phyloP scores from a whole-genome alignment of 2,888 invertebrate genomes.

The Petrolisthes cinctipes region DNA sequence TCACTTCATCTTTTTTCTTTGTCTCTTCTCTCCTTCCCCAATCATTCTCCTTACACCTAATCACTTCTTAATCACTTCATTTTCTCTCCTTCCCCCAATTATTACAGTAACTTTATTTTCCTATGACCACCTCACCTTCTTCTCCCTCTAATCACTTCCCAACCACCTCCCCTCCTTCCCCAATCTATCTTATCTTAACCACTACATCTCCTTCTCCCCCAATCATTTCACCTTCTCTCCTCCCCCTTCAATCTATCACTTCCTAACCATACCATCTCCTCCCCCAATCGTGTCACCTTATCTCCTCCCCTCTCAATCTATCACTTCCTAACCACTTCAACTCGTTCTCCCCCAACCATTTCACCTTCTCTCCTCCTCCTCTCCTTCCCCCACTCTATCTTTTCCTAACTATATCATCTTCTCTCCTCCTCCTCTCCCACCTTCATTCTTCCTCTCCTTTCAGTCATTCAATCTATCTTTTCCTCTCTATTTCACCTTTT shows the following conservation, averaged over 20 bases:
- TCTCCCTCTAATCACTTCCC: not conserved
- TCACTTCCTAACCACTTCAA: too few relatives aligned
- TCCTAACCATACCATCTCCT: too few relatives aligned
- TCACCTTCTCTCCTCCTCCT: not conserved
- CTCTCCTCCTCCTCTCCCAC: not conserved
- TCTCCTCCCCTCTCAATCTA: not conserved
- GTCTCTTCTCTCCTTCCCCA: not conserved
- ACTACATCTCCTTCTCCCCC: not conserved
- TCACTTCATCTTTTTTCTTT: constrained; percentile 2
- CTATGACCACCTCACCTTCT: not conserved
- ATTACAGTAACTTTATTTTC: too few relatives aligned
- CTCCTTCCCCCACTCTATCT: not conserved
- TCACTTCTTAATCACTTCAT: not conserved
- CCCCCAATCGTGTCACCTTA: not conserved
- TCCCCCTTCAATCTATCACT: too few relatives aligned
- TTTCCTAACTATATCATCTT: not conserved
- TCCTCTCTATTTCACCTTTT: not conserved
- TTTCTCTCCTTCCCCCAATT: not conserved
- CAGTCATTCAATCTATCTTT: not conserved
- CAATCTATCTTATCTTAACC: not conserved
- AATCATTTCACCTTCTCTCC: not conserved
- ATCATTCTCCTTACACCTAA: not conserved
- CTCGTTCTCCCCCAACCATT: not conserved
- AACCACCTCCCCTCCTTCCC: not conserved
- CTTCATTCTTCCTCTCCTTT: not conserved